Percentiles rank a stretch among this genome's conserved stretches.
Conservation (phyloP, 2,797 vertebrate species). For the Pangasius djambal region DNA sequence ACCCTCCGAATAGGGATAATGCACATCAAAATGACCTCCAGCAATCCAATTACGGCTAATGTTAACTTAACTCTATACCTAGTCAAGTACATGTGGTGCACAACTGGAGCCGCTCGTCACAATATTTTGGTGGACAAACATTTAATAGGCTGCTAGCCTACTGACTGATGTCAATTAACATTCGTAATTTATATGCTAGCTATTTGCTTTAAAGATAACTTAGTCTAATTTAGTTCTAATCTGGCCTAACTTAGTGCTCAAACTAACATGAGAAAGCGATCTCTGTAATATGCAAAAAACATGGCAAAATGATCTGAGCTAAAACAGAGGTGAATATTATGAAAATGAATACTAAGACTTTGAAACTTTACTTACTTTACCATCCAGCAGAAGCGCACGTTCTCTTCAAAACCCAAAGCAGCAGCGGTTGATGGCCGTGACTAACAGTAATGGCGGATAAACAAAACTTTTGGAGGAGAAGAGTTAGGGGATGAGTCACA, state of each 20-base stretch:
- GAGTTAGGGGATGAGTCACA: too few species aligned
- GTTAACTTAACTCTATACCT: neutral
- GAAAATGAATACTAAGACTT: conserved; percentile 9
- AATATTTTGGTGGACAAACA: conserved; percentile 2
- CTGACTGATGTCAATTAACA: conserved; percentile 12
- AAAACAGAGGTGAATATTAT: neutral
- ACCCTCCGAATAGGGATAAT: too few species aligned
- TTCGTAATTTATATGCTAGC: conserved; percentile 11
- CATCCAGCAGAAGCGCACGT: neutral
- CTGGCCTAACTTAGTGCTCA: too few species aligned
- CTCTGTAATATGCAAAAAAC: too few species aligned
- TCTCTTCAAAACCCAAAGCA: conserved; percentile 11
- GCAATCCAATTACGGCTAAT: too few species aligned
- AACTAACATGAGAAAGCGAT: too few species aligned
- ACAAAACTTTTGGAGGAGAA: too few species aligned
- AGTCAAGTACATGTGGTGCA: conserved; percentile 24
- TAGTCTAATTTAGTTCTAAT: too few species aligned
- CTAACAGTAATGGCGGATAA: too few species aligned
- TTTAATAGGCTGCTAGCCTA: neutral
- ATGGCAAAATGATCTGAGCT: too few species aligned
- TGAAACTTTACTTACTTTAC: neutral
- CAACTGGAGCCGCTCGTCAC: neutral
- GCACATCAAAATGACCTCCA: too few species aligned
- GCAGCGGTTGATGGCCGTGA: neutral
- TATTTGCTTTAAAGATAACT: too few species aligned